A percentile compares a stretch with the other conserved stretches of the same genome.
Conservation (phyloP, 64 coral and sea anemone species). For the Dendronephthya gigantea region DNA sequence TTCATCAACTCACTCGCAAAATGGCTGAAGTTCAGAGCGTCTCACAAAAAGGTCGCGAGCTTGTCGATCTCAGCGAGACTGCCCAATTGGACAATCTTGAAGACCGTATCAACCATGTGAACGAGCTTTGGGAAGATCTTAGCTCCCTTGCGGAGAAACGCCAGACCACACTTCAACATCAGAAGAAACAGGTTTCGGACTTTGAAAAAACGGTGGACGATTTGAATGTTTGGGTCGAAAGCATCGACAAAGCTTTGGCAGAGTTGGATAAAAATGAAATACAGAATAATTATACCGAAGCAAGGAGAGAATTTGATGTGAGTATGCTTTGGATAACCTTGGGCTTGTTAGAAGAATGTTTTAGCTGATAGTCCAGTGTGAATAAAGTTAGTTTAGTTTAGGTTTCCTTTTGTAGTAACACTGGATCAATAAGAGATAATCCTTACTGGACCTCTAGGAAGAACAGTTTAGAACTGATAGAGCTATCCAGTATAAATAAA, state of each 20-base stretch:
- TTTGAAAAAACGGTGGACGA: conserved; percentile 96
- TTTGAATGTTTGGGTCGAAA: conserved; percentile 80
- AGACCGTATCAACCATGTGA: conserved; percentile 68
- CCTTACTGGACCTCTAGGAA: too few species aligned
- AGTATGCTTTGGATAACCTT: not conserved
- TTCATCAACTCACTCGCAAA: conserved; percentile 79
- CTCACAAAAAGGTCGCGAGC: conserved; percentile 63
- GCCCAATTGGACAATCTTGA: conserved; percentile 78
- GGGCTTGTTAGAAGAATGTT: too few species aligned
- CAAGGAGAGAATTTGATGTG: not conserved
- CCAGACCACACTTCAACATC: conserved; percentile 48
- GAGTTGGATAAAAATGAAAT: conserved; percentile 33
- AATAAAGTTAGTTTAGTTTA: too few species aligned
- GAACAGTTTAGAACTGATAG: too few species aligned
- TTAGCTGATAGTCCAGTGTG: too few species aligned
- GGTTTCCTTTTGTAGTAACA: too few species aligned
- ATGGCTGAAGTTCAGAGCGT: conserved; percentile 87
- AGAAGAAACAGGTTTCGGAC: conserved; percentile 73
- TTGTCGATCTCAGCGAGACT: conserved; percentile 81
- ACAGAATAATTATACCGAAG: not conserved
- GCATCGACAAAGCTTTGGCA: conserved; percentile 51
- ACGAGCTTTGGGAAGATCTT: conserved; percentile 84
- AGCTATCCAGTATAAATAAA: too few species aligned
- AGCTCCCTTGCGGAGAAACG: conserved; percentile 68
- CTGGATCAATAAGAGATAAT: too few species aligned